These are phyloP conservation scores for Onychomys arenicola DNA, from an alignment of 2,797 vertebrate species.

Conservation along the genomic window DNA sequence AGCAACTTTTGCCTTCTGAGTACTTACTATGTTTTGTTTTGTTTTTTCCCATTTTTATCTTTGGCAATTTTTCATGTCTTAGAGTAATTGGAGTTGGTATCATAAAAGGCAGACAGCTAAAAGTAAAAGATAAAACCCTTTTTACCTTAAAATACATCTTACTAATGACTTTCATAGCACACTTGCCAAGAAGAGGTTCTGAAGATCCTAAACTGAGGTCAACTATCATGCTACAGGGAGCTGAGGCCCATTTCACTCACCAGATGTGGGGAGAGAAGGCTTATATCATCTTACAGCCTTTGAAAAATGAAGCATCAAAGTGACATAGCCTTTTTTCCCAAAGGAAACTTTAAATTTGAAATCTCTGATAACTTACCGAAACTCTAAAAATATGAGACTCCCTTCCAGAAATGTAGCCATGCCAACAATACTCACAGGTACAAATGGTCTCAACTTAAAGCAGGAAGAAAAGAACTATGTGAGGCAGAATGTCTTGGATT, in stretches of 20 bases:
- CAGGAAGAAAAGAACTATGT: slow-evolving; percentile 47
- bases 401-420: slow-evolving; percentile 68
- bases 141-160: slow-evolving; percentile 40
- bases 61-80: background rate
- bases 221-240: background rate
- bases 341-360: slow-evolving; percentile 68
- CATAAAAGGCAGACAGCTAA: slow-evolving; percentile 35
- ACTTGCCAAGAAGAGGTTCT: background rate
- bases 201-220: slow-evolving; percentile 50
- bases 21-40: background rate
- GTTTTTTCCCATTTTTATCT: background rate
- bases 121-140: background rate
- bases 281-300: slow-evolving; percentile 40
- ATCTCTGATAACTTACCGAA: slow-evolving; percentile 62
- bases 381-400: slow-evolving; percentile 68
- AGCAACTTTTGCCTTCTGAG: background rate
- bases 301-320: slow-evolving; percentile 51
- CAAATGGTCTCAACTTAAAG: slow-evolving; percentile 56
- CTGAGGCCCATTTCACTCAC: background rate
- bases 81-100: background rate
- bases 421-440: slow-evolving; percentile 67
- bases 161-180: slow-evolving; percentile 29
- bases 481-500: slow-evolving; percentile 46
- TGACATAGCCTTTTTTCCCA: background rate
- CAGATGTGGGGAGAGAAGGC: background rate